Conservation (phyloP, 2,113 vertebrate genomes). For the Zootoca vivipara region DNA sequence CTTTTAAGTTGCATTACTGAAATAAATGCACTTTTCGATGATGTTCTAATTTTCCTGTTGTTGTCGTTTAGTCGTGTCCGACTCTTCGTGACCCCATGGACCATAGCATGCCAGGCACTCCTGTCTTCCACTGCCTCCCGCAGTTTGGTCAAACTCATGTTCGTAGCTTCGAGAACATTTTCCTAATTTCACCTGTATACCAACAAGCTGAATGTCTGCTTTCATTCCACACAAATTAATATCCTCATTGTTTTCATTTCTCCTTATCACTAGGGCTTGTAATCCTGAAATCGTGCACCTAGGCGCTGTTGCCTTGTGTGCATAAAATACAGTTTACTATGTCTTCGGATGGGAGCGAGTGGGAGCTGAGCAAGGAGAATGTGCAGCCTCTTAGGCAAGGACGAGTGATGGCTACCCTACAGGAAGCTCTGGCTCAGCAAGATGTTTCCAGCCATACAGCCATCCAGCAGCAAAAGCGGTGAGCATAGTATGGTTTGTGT, state of each 20-base stretch:
- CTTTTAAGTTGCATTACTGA: too few relatives aligned
- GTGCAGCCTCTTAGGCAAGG: conserved; percentile 92
- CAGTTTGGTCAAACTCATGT: too few relatives aligned
- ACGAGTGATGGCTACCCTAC: conserved; percentile 82
- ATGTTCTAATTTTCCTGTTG: too few relatives aligned
- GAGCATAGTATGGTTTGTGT: conserved; percentile 16
- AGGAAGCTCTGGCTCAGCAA: conserved; percentile 86
- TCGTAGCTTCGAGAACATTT: too few relatives aligned
- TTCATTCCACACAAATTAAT: background rate
- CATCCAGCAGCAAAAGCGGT: conserved; percentile 89
- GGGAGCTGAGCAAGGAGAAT: conserved; percentile 97
- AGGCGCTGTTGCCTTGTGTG: fast-evolving
- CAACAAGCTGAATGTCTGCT: background rate
- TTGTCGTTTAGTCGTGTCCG: too few relatives aligned
- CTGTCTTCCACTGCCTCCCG: too few relatives aligned
- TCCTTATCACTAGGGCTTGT: background rate
- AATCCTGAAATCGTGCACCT: fast-evolving
- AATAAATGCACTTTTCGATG: too few relatives aligned
- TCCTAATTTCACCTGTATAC: too few relatives aligned
- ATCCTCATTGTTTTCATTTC: background rate
- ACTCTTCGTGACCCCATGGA: too few relatives aligned
- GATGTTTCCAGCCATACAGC: conserved; percentile 76
- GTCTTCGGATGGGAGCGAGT: conserved; percentile 86
- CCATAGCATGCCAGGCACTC: too few relatives aligned
- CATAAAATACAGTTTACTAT: conserved; percentile 54